Evolutionary conservation across 2,113 vertebrate genomes (phyloP).

Genomic region (Macquaria australasica): DNA sequence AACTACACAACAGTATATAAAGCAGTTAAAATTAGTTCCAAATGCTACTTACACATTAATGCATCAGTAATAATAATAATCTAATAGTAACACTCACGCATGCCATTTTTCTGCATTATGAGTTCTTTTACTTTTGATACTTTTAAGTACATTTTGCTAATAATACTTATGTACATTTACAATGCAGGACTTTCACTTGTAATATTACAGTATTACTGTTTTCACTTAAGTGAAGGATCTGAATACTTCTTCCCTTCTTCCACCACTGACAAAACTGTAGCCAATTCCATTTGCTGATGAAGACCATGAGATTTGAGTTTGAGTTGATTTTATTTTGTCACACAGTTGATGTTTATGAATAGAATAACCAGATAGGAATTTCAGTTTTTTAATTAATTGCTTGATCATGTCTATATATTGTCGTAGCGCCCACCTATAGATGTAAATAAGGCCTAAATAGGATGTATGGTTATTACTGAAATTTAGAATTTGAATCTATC

Average conservation of each 20-base stretch:
- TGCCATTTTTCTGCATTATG: not conserved
- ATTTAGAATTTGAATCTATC: not conserved
- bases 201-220: not conserved
- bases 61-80: not conserved
- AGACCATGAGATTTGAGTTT: not conserved
- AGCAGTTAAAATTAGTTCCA: not conserved
- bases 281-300: not conserved
- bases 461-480: not conserved
- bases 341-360: not conserved
- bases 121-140: not conserved
- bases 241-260: not conserved
- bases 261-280: not conserved
- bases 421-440: not conserved
- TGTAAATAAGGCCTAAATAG: not conserved
- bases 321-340: not conserved
- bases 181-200: not conserved
- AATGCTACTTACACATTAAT: not conserved
- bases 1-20: not conserved
- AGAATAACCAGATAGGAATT: not conserved
- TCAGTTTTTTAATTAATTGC: not conserved
- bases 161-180: not conserved
- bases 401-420: not conserved
- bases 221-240: not conserved
- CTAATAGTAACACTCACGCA: too few relatives aligned
- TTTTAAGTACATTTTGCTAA: not conserved